phyloP scores from a whole-genome alignment of 2,797 vertebrate genomes.

The Bufotes viridis region DNA sequence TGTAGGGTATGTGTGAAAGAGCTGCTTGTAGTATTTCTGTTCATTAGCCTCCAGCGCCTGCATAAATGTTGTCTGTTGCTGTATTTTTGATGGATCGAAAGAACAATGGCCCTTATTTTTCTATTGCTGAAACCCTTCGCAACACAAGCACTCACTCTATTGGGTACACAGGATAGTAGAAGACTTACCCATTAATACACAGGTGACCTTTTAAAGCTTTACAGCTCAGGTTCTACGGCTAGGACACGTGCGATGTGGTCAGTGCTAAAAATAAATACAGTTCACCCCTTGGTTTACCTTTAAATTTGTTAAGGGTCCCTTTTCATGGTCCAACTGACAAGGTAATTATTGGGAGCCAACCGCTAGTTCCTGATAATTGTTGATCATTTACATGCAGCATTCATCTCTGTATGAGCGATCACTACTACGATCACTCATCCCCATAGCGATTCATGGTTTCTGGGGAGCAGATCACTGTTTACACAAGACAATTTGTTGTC shows the following conservation, averaged over 20 bases:
- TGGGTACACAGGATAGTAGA: background rate
- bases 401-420: too few species aligned
- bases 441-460: too few species aligned
- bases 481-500: too few species aligned
- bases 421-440: too few species aligned
- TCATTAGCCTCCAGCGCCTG: slow-evolving; percentile 20
- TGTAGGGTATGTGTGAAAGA: slow-evolving; percentile 40
- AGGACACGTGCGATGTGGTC: background rate
- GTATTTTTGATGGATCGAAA: slow-evolving; percentile 18
- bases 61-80: slow-evolving; percentile 46
- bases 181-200: background rate
- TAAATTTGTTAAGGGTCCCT: background rate
- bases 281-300: background rate
- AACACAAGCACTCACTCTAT: slow-evolving; percentile 5
- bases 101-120: slow-evolving; percentile 38
- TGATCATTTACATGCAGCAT: too few species aligned
- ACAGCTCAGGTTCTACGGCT: background rate
- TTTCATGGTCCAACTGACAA: too few species aligned
- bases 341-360: too few species aligned
- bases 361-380: too few species aligned
- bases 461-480: too few species aligned
- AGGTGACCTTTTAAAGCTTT: background rate
- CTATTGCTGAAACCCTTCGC: slow-evolving; percentile 4
- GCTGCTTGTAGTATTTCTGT: slow-evolving; percentile 33
- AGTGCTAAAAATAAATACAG: background rate